Base-by-base conservation (phyloP, 2,888 invertebrate species). In the Sesia bembeciformis region DNA sequence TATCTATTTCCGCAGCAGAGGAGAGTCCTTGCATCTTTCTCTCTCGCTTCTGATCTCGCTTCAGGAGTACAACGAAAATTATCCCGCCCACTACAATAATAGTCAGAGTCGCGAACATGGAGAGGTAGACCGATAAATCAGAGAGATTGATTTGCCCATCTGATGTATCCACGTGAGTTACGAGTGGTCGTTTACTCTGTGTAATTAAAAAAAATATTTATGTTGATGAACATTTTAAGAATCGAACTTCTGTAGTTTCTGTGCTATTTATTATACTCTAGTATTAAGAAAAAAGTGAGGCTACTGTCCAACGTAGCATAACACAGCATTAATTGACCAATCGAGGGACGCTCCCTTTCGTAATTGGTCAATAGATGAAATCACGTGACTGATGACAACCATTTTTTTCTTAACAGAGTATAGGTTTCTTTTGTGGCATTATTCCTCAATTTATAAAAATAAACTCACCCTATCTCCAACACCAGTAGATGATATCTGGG, bases 21-120 rank as follows among this genome's bases (percentile, higher is more conserved):
- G 94, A 85, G 4, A 97, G 82, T n/a, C 94, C 95, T 55, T 94
- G 93, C 63, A 97, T 86, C 76, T 98, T 98, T 63, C 95, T 94
- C 62, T 94, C 93, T 23, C 94, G 92, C 60, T 91, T 92, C 56
- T 94, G 92, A 65, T 97, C 95, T 2, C 94, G 91, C 60, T 94
- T 92, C 55, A 97, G 92, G 53, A 97, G 83, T 56, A 74, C 75
- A 53, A 77, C 81, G 67, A 87, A 91, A 49, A 87, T 72, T 3
- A 82, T 75, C 1, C 74, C 79, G 3, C 85, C 89, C 5, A 86
- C 74, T 1, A 86, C 59, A 60, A 89, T 71, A 0, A 89, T 85
- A 2, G 81, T 72, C 38, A 82, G 58, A 57, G 84, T 83, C 38
- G 86, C 89, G 7, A 82, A 72, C 49, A 88, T 64, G 2, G 87